These are phyloP conservation scores for Neolamprologus ventralis DNA, from an alignment of 2,113 vertebrate species.

Conservation along the genomic window DNA sequence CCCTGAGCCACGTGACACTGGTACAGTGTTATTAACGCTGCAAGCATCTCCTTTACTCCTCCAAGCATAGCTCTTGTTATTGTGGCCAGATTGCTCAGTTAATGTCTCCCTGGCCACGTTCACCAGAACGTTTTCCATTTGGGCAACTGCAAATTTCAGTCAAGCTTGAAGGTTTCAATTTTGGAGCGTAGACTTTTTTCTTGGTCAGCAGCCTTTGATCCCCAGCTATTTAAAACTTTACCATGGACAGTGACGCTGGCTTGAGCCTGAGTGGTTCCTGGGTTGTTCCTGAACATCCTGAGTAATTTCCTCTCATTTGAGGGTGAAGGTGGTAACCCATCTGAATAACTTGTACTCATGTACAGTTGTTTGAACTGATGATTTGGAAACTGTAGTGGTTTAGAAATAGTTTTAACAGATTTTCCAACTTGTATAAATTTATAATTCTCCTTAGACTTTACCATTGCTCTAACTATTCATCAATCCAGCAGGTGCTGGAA, in stretches of 20 bases:
- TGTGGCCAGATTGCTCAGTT: neutral
- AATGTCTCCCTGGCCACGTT: neutral
- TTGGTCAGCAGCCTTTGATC: neutral
- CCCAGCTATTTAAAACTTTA: neutral
- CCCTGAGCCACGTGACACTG: no score
- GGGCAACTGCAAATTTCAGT: neutral
- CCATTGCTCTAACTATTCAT: neutral
- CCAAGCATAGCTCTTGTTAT: neutral
- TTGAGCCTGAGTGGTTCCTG: neutral
- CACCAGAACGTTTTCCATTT: neutral
- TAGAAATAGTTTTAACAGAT: fast-evolving
- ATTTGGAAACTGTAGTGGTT: neutral
- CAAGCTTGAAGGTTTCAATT: neutral
- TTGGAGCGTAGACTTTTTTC: fast-evolving
- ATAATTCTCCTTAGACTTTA: neutral
- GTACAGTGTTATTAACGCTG: neutral
- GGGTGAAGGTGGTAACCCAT: neutral
- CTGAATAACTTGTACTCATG: neutral
- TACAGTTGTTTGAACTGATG: neutral
- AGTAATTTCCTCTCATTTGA: neutral
- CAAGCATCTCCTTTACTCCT: neutral
- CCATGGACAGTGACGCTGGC: neutral
- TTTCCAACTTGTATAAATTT: neutral
- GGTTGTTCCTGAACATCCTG: neutral
- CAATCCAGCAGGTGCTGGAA: neutral